Conservation (phyloP, 2,797 vertebrate species). For the Pseudochaenichthys georgianus region DNA sequence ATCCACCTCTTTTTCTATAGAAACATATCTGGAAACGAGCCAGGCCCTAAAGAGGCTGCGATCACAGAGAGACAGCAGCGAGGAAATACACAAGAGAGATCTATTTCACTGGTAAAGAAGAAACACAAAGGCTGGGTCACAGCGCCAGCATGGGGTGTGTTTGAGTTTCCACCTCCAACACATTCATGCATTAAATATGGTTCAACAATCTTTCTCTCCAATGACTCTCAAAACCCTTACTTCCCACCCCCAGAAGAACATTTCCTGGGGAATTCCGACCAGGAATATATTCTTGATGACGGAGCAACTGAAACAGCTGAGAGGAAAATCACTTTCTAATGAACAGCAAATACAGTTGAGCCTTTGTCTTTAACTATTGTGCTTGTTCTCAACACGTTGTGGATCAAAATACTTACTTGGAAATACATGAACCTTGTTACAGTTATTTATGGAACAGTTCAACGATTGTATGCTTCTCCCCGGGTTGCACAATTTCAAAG, state of each 20-base stretch:
- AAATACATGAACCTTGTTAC: constrained; percentile 32
- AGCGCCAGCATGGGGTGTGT: constrained; percentile 74
- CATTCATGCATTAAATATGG: constrained; percentile 75
- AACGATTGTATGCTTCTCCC: constrained; percentile 4
- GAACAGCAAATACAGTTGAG: constrained; percentile 44
- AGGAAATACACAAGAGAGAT: constrained; percentile 59
- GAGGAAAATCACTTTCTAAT: constrained; percentile 72
- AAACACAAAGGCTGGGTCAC: constrained; percentile 74
- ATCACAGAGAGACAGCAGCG: constrained; percentile 62
- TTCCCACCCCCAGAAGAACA: constrained; percentile 66
- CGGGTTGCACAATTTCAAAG: constrained; percentile 22
- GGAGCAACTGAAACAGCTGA: constrained; percentile 77
- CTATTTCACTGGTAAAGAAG: constrained; percentile 60
- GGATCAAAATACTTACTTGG: constrained; percentile 18
- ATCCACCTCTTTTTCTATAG: constrained; percentile 49
- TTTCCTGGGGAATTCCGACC: constrained; percentile 82
- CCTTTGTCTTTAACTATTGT: constrained; percentile 38
- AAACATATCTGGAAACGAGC: constrained; percentile 57
- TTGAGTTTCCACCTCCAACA: constrained; percentile 80
- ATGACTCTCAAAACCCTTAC: constrained; percentile 61
- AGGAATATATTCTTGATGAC: constrained; percentile 79
- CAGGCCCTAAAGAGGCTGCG: constrained; percentile 64
- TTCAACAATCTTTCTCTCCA: constrained; percentile 74
- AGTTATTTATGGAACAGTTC: constrained; percentile 10
- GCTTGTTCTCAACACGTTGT: constrained; percentile 33